Conservation (phyloP, 2,888 invertebrate genomes). For the Aphodius granarius region DNA sequence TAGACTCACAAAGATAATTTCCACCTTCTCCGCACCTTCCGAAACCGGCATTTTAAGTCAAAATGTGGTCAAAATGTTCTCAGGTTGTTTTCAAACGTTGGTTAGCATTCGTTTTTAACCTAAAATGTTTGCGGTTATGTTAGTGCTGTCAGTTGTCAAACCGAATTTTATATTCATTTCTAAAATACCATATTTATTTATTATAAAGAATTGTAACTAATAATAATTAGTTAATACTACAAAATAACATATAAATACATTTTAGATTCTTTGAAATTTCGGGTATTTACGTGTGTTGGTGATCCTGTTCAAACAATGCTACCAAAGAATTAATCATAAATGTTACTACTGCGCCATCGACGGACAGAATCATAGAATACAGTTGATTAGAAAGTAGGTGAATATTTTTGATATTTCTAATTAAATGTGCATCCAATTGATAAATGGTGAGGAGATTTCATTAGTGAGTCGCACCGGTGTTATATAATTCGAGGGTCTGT, state of each 20-base stretch:
- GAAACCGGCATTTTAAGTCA: slow-evolving; percentile 1
- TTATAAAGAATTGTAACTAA: background rate
- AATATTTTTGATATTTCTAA: background rate
- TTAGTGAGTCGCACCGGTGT: background rate
- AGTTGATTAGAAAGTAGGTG: background rate
- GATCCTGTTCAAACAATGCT: background rate
- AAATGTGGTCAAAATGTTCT: background rate
- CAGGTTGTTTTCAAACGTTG: background rate
- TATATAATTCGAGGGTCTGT: background rate
- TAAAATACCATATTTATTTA: background rate
- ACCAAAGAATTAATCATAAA: background rate
- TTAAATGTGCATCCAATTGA: background rate
- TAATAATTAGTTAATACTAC: background rate
- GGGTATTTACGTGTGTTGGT: background rate
- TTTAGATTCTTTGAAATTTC: background rate
- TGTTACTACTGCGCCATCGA: background rate
- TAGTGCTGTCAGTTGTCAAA: background rate
- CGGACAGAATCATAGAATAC: background rate
- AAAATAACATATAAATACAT: background rate
- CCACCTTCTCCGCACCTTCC: slow-evolving; percentile 32
- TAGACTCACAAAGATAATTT: slow-evolving; percentile 43
- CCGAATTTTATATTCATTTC: too few species aligned
- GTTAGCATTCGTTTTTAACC: background rate
- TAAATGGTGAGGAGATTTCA: background rate
- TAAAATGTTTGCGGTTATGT: background rate